A percentile compares a stretch with the other conserved stretches of the same genome.
These are phyloP conservation scores for Phataginus tetradactyla DNA, from an alignment of 2,797 vertebrate genomes.

Conservation along the genomic window DNA sequence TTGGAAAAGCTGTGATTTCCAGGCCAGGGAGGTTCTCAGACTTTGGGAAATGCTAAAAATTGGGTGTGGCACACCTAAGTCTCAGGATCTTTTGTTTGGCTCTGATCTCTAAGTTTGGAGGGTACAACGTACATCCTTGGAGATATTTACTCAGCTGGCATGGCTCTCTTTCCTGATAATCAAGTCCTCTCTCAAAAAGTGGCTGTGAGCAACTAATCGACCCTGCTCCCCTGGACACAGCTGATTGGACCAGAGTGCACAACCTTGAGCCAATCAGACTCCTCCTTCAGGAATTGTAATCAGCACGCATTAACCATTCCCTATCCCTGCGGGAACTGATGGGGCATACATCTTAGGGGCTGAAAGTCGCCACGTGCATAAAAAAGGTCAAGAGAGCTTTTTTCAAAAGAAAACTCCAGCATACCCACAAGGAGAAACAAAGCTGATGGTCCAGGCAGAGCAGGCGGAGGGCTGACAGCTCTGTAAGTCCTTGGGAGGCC, in stretches of 20 bases:
- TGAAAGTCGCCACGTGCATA: fast-evolving
- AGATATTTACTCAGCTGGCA: too few relatives aligned
- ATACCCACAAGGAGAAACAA: background rate
- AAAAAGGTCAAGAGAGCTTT: background rate
- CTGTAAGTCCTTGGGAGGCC: background rate
- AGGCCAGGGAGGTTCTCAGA: background rate
- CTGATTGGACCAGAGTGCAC: background rate
- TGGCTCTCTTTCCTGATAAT: background rate
- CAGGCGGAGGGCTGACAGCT: background rate
- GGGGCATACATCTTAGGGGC: background rate
- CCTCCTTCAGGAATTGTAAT: background rate
- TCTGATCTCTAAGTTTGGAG: background rate
- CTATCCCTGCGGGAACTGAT: background rate
- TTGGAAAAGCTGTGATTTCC: background rate
- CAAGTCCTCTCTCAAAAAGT: background rate
- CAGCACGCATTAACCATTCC: background rate
- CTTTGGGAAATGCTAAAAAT: background rate
- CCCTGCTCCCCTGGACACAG: background rate
- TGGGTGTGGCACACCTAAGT: background rate
- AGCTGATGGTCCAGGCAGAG: background rate
- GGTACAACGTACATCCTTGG: background rate
- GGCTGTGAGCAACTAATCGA: background rate
- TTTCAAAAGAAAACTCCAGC: background rate
- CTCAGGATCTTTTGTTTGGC: background rate
- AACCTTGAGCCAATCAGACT: background rate